These are phyloP conservation scores for Catharus ustulatus DNA, from an alignment of 2,797 vertebrate species.

Conservation along the genomic window DNA sequence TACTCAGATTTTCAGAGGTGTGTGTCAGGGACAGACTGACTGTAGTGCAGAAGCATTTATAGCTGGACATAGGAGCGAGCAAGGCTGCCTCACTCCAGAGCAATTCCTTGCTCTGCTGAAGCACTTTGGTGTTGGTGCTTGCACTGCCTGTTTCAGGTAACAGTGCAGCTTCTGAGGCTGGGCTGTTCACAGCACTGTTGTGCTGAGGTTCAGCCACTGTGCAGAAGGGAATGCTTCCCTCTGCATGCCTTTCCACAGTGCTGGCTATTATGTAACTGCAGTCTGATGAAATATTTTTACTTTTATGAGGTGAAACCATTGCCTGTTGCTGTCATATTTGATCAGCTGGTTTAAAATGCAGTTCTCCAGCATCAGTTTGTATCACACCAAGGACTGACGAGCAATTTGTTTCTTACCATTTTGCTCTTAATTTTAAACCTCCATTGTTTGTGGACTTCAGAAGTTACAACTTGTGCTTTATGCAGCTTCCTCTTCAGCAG, in stretches of 20 bases:
- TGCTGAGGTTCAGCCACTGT: neutral
- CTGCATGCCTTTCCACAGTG: neutral
- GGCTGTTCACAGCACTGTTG: neutral
- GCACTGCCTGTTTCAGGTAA: neutral
- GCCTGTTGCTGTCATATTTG: neutral
- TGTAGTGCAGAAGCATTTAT: neutral
- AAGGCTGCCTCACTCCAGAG: neutral
- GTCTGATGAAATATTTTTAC: neutral
- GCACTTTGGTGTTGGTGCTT: neutral
- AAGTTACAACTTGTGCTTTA: neutral
- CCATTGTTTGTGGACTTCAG: neutral
- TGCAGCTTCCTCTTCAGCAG: neutral
- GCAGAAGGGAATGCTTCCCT: neutral
- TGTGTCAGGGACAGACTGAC: neutral
- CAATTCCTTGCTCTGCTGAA: neutral
- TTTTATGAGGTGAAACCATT: neutral
- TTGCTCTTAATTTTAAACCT: neutral
- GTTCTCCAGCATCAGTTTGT: neutral
- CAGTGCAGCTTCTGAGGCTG: neutral
- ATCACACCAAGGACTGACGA: neutral
- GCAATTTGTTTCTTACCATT: neutral
- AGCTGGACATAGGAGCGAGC: neutral
- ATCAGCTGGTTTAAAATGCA: neutral
- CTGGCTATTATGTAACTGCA: neutral
- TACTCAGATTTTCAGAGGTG: neutral